Percentiles rank a stretch among this genome's conserved stretches.
Conservation (phyloP, 2,888 invertebrate genomes). For the Andrena chrysosceles region DNA sequence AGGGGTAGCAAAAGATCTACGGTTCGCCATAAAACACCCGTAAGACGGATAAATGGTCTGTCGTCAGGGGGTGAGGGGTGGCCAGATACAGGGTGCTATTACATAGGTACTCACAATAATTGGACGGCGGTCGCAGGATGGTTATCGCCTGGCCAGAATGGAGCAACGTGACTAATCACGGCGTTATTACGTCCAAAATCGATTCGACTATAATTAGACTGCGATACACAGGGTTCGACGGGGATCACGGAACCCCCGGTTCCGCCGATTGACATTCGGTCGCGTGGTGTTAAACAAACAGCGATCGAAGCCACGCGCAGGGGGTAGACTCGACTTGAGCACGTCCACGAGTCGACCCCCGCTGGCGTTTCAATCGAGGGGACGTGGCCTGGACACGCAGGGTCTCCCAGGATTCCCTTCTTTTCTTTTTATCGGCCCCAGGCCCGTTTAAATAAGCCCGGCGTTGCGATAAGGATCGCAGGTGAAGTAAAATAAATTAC, state of each 20-base stretch:
- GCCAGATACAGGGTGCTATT: constrained; percentile 24
- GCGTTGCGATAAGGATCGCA: constrained; percentile 72
- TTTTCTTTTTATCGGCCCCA: constrained; percentile 58
- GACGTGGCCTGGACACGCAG: constrained; percentile 23
- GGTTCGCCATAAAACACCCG: neutral
- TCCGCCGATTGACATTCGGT: constrained; percentile 43
- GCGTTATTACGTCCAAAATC: constrained; percentile 56
- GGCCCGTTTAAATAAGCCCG: constrained; percentile 72
- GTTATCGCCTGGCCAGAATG: constrained; percentile 54
- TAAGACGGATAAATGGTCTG: constrained; percentile 19
- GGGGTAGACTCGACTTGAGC: constrained; percentile 6
- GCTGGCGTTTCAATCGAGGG: constrained; percentile 40
- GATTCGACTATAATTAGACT: constrained; percentile 55
- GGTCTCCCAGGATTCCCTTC: constrained; percentile 13
- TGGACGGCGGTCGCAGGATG: constrained; percentile 36
- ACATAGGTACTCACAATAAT: constrained; percentile 57
- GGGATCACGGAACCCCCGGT: constrained; percentile 1
- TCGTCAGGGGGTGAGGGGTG: neutral
- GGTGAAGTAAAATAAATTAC: constrained; percentile 77
- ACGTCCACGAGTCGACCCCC: constrained; percentile 8
- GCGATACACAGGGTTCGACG: constrained; percentile 11
- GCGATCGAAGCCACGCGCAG: constrained; percentile 6
- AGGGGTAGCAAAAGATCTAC: neutral
- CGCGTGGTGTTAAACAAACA: constrained; percentile 36
- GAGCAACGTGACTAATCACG: constrained; percentile 56